phyloP scores from a whole-genome alignment of 2,888 invertebrate species.

The Nomada flava region DNA sequence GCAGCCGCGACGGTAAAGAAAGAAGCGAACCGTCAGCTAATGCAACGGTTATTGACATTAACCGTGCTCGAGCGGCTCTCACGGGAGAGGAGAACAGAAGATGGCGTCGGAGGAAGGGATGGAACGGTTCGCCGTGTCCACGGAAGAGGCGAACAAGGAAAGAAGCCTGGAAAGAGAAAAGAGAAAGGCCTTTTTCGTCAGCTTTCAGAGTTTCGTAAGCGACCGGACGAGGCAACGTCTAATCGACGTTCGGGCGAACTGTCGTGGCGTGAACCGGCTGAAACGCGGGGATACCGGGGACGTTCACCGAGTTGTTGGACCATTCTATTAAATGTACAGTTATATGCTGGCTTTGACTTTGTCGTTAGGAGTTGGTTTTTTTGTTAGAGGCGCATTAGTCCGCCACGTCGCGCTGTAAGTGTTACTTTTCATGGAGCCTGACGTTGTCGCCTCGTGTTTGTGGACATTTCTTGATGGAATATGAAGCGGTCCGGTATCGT shows the following conservation, averaged over 20 bases:
- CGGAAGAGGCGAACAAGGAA: slow-evolving; percentile 55
- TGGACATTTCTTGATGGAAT: not conserved
- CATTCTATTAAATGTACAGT: slow-evolving; percentile 65
- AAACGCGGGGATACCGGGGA: slow-evolving; percentile 30
- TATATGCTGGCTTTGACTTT: slow-evolving; percentile 57
- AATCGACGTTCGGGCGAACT: slow-evolving; percentile 39
- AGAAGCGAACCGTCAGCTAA: slow-evolving; percentile 73
- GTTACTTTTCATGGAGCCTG: slow-evolving; percentile 3
- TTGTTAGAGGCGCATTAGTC: slow-evolving; percentile 40
- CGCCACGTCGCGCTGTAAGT: not conserved
- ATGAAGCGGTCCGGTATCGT: not conserved
- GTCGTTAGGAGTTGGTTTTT: slow-evolving; percentile 45
- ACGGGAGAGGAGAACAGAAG: slow-evolving; percentile 30
- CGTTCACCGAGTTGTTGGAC: slow-evolving; percentile 33
- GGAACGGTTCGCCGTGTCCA: slow-evolving; percentile 46
- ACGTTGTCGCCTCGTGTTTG: not conserved
- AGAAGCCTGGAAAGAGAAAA: slow-evolving; percentile 13
- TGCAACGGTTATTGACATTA: slow-evolving; percentile 73
- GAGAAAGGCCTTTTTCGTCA: slow-evolving; percentile 29
- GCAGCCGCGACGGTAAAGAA: slow-evolving; percentile 64
- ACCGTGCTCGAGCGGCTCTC: slow-evolving; percentile 47
- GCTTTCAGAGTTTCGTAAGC: slow-evolving; percentile 43
- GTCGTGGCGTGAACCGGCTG: slow-evolving; percentile 30
- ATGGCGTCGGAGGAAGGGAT: slow-evolving; percentile 7
- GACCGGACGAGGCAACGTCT: not conserved